These are phyloP conservation scores for Phasia obesa DNA, from an alignment of 2,888 invertebrate genomes.

Conservation along the genomic window DNA sequence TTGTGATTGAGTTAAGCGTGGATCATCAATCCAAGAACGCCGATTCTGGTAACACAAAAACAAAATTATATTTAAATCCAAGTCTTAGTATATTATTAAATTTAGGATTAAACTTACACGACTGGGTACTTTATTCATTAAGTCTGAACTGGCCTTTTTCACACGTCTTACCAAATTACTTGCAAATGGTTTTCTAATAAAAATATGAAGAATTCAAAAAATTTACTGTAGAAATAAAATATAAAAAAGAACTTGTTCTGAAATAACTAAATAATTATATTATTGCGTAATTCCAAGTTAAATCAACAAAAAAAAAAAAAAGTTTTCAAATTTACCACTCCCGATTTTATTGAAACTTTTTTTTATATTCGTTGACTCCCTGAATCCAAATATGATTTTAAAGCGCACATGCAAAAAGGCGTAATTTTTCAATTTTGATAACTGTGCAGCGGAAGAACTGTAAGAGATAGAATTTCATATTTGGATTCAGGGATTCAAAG, in stretches of 20 bases:
- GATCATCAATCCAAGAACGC: conserved; percentile 88
- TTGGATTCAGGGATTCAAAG: too few species aligned
- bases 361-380: too few species aligned
- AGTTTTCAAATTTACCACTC: too few species aligned
- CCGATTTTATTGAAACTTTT: too few species aligned
- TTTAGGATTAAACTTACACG: conserved; percentile 83
- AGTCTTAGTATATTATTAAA: background rate
- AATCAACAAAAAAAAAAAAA: too few species aligned
- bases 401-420: too few species aligned
- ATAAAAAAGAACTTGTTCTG: background rate
- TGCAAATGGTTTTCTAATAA: conserved; percentile 90
- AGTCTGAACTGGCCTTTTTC: conserved; percentile 92
- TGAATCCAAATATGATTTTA: too few species aligned
- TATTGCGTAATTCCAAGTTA: too few species aligned
- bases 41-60: conserved; percentile 84
- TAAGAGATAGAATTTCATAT: too few species aligned
- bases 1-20: conserved; percentile 86
- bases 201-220: background rate
- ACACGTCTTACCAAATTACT: conserved; percentile 93
- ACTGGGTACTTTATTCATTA: conserved; percentile 91
- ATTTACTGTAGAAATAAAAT: background rate
- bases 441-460: too few species aligned
- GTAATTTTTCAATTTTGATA: too few species aligned
- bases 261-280: too few species aligned
- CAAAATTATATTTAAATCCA: background rate